phyloP scores from a whole-genome alignment of 1,140 invertebrate genomes.

The Galendromus occidentalis region DNA sequence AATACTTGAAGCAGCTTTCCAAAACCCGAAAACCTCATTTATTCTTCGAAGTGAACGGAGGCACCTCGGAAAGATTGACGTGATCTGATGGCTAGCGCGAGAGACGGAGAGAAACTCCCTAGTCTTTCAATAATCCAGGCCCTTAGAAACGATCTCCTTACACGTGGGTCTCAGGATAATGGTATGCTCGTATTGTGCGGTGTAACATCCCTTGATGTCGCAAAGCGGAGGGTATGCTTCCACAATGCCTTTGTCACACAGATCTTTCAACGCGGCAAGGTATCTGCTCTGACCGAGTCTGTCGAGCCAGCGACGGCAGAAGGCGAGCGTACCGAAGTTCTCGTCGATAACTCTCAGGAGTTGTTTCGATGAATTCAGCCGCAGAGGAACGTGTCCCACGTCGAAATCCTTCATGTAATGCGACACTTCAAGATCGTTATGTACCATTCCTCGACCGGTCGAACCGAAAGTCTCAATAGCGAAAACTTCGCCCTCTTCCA shows the following conservation, averaged over 20 bases:
- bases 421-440: slow-evolving; percentile 97
- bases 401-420: slow-evolving; percentile 99
- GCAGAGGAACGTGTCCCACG: slow-evolving; percentile 64
- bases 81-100: too few relatives aligned
- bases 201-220: slow-evolving; percentile 93
- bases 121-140: slow-evolving; percentile 86
- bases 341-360: slow-evolving; percentile 89
- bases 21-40: too few relatives aligned
- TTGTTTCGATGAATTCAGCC: slow-evolving; percentile 69
- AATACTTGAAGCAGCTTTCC: too few relatives aligned
- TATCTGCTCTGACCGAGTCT: slow-evolving; percentile 89
- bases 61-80: too few relatives aligned
- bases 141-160: slow-evolving; percentile 91
- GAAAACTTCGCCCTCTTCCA: slow-evolving; percentile 99
- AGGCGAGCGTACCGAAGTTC: slow-evolving; percentile 91
- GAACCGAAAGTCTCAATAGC: slow-evolving; percentile 99
- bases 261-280: slow-evolving; percentile 91
- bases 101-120: too few relatives aligned
- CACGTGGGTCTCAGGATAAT: slow-evolving; percentile 90
- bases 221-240: slow-evolving; percentile 95
- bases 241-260: slow-evolving; percentile 85
- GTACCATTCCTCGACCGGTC: slow-evolving; percentile 84
- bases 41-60: too few relatives aligned
- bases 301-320: slow-evolving; percentile 97
- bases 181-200: slow-evolving; percentile 98